phyloP scores from a whole-genome alignment of 2,797 vertebrate genomes.

The Adrianichthys oophorus region DNA sequence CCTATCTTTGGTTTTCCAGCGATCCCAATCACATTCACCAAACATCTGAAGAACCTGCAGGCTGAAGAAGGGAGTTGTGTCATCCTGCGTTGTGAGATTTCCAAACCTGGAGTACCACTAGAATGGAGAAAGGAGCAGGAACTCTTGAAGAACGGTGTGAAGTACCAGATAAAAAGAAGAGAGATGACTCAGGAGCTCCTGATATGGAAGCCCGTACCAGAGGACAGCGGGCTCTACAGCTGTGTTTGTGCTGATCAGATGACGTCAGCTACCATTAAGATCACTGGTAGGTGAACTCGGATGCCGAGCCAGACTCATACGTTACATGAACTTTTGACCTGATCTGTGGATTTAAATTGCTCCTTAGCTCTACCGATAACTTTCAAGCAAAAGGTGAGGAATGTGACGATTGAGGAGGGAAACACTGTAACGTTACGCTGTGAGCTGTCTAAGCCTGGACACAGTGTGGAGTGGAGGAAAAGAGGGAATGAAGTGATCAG shows the following conservation, averaged over 20 bases:
- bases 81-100: slow-evolving; percentile 82
- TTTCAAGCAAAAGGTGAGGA: slow-evolving; percentile 81
- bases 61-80: slow-evolving; percentile 74
- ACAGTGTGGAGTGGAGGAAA: slow-evolving; percentile 74
- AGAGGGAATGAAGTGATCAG: slow-evolving; percentile 66
- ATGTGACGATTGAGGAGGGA: slow-evolving; percentile 71
- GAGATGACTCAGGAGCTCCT: slow-evolving; percentile 82
- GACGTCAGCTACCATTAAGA: slow-evolving; percentile 82
- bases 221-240: slow-evolving; percentile 86
- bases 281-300: slow-evolving; percentile 77
- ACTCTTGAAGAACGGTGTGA: slow-evolving; percentile 75
- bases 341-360: neutral
- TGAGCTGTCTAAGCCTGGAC: slow-evolving; percentile 75
- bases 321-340: slow-evolving; percentile 7
- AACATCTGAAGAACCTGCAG: slow-evolving; percentile 71
- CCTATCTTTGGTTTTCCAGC: slow-evolving; percentile 44
- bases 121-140: slow-evolving; percentile 77
- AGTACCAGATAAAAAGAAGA: slow-evolving; percentile 80
- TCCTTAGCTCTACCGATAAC: slow-evolving; percentile 76
- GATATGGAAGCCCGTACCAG: slow-evolving; percentile 78
- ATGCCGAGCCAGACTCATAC: neutral
- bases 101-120: slow-evolving; percentile 68
- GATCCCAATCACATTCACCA: slow-evolving; percentile 73
- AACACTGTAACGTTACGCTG: slow-evolving; percentile 70
- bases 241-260: slow-evolving; percentile 86